Base-by-base conservation (phyloP, 2,888 invertebrate genomes). In the Nipponacmea schrenckii region DNA sequence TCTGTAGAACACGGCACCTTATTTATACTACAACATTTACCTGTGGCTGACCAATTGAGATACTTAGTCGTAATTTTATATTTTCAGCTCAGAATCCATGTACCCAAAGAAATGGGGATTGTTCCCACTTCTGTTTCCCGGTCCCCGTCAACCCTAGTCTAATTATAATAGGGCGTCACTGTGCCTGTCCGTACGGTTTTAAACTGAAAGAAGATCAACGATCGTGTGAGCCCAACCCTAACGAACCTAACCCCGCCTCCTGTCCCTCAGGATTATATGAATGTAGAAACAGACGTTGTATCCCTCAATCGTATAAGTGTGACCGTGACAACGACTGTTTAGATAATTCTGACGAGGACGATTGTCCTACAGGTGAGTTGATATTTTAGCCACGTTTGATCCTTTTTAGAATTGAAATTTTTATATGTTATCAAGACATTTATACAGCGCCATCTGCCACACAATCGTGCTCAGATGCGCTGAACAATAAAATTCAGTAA, bases 121-220 rank as follows among this genome's bases (percentile, higher is more conserved):
- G 98, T 87, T 94, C 95, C 77, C 97, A 98, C 86, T 92, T 99
- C 67, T 99, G 99, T 87, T 99, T 98, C 87, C 96, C 96, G 0
- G 91, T 96, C 0, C 95, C 95, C 62, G 71, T 71, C 39, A 64
- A 68, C 2, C 74, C 64, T 1, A 75, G 72, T 1, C 50, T 77
- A 12, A 68, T 46, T n/a, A 68, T 50, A 20, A 71, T 84, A 7
- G 79, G 74, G 10, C 76, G 85, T n/a, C 80, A 79, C 77, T 98
- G 98, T 86, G 96, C 95, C 0, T 98, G 98, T 90, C 96, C 97
- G 0, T 96, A 96, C 83, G 97, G 97, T 0, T 96, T 96, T 89
- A 93, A 94, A 77, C 88, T 97, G 69, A 85, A 86, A 63, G 90
- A 92, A 0, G 94, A 95, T 84, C 93, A 92, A 39, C 91, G 91